phyloP scores from a whole-genome alignment of 1,140 invertebrate species.

The Drosophila tropicalis region DNA sequence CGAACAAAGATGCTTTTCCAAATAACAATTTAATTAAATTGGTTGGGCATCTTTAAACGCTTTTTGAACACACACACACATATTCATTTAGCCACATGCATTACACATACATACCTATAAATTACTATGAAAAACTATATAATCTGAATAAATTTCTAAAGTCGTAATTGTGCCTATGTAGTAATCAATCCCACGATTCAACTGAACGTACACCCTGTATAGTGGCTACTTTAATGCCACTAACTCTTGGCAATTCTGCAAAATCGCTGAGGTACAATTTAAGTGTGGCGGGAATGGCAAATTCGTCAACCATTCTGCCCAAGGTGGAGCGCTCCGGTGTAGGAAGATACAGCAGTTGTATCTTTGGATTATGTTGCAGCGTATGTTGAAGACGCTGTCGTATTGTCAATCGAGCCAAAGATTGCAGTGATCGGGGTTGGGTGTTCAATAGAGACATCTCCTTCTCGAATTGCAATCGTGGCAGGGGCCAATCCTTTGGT shows the following conservation, averaged over 20 bases:
- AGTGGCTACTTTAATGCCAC: background rate
- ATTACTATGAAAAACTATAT: slow-evolving; percentile 43
- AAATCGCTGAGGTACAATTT: slow-evolving; percentile 71
- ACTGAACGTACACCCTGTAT: slow-evolving; percentile 21
- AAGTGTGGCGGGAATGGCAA: slow-evolving; percentile 54
- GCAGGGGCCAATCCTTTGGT: slow-evolving; percentile 32
- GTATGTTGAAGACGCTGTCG: slow-evolving; percentile 44
- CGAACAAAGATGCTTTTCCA: background rate
- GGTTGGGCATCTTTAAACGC: background rate
- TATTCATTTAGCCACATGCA: background rate
- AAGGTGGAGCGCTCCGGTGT: slow-evolving; percentile 62
- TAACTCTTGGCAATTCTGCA: slow-evolving; percentile 56
- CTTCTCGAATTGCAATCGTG: slow-evolving; percentile 47
- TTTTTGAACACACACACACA: slow-evolving; percentile 28
- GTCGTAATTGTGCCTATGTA: slow-evolving; percentile 17
- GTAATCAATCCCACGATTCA: slow-evolving; percentile 57
- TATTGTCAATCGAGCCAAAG: slow-evolving; percentile 58
- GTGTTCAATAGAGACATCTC: slow-evolving; percentile 37
- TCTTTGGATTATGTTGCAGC: slow-evolving; percentile 31
- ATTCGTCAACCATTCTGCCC: slow-evolving; percentile 59
- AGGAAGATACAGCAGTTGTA: slow-evolving; percentile 55
- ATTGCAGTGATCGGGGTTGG: slow-evolving; percentile 58
- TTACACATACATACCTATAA: slow-evolving; percentile 16
- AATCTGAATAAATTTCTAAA: slow-evolving; percentile 63
- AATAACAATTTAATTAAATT: background rate